Evolutionary conservation across 35 echinoderm and acorn worm genomes (phyloP).

Genomic region (Apostichopus parvimensis): DNA sequence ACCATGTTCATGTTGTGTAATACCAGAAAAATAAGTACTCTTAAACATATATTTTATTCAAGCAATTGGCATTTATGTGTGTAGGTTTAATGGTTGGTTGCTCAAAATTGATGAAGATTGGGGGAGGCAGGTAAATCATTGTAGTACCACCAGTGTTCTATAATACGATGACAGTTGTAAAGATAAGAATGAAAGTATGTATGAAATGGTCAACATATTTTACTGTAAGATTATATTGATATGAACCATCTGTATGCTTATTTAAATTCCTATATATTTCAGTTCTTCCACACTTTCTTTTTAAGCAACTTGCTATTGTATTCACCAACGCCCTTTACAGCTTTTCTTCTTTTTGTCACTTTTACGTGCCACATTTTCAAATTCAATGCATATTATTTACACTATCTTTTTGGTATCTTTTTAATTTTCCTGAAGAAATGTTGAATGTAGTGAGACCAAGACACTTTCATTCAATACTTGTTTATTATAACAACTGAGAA

Average conservation of each 20-base stretch:
- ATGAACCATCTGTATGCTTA: not conserved
- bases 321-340: not conserved
- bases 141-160: too few relatives aligned
- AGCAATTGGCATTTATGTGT: too few relatives aligned
- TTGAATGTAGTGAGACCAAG: not conserved
- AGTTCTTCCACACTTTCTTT: not conserved
- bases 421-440: not conserved
- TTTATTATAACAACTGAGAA: not conserved
- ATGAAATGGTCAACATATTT: too few relatives aligned
- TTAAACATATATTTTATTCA: too few relatives aligned
- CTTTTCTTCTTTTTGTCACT: not conserved
- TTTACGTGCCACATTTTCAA: not conserved
- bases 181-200: too few relatives aligned
- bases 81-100: too few relatives aligned
- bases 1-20: too few relatives aligned
- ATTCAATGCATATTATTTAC: not conserved
- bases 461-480: not conserved
- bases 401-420: not conserved
- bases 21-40: too few relatives aligned
- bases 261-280: not conserved
- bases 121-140: too few relatives aligned
- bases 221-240: too few relatives aligned
- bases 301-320: not conserved
- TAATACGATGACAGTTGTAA: too few relatives aligned
- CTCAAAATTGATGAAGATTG: too few relatives aligned